Evolutionary conservation across 2,113 vertebrate species (phyloP).

Genomic region (Micromys minutus): DNA sequence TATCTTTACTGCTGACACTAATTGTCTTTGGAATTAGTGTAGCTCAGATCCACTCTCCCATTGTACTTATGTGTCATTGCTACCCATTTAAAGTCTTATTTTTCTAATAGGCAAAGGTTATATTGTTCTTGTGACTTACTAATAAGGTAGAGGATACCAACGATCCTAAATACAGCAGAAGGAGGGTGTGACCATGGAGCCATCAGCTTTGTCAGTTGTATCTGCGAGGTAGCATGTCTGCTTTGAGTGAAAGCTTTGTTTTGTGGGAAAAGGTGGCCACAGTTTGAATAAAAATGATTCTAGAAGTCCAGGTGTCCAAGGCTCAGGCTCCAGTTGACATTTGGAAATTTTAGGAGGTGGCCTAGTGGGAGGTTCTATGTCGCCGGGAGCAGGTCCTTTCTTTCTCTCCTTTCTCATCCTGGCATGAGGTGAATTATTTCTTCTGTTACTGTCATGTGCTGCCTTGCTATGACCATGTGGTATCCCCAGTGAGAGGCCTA

Average conservation of each 20-base stretch:
- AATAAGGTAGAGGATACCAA: neutral
- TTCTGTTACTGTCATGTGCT: neutral
- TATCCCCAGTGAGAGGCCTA: neutral
- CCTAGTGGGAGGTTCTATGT: neutral
- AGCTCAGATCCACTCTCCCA: neutral
- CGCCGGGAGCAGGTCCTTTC: neutral
- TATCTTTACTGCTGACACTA: neutral
- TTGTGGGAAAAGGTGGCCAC: neutral
- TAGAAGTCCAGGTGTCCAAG: neutral
- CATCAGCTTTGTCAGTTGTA: neutral
- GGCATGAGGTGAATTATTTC: neutral
- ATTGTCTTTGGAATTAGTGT: neutral
- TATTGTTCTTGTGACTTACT: neutral
- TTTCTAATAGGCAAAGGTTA: neutral
- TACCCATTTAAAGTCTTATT: neutral
- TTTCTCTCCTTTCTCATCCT: neutral
- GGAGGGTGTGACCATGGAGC: neutral
- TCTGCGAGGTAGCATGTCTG: neutral
- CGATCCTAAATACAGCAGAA: neutral
- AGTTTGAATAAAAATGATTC: neutral
- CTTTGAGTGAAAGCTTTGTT: constrained; percentile 8
- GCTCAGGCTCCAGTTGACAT: neutral
- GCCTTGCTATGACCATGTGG: neutral
- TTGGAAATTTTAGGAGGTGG: neutral
- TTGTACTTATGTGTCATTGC: neutral